Evolutionary conservation across 2,888 invertebrate species (phyloP).

Genomic region (Iselma pallidipennis): DNA sequence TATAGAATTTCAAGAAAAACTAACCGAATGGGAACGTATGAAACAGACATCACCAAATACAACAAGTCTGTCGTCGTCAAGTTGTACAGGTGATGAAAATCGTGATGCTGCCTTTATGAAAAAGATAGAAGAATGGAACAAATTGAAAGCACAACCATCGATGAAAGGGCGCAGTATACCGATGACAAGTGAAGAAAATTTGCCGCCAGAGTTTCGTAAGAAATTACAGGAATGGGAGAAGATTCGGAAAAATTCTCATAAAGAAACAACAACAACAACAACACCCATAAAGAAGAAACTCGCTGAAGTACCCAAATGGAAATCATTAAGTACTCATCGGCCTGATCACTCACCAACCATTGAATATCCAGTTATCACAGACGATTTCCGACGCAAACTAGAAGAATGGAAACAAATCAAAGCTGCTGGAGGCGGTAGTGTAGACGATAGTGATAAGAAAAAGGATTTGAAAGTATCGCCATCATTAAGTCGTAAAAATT

Average conservation of each 20-base stretch:
- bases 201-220: slow-evolving; percentile 79
- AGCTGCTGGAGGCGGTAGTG: slow-evolving; percentile 52
- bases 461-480: slow-evolving; percentile 47
- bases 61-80: slow-evolving; percentile 33
- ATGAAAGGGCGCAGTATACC: slow-evolving; percentile 35
- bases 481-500: slow-evolving; percentile 49
- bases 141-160: slow-evolving; percentile 50
- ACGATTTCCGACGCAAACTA: slow-evolving; percentile 82
- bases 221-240: slow-evolving; percentile 88
- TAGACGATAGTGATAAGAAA: slow-evolving; percentile 31
- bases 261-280: slow-evolving; percentile 32
- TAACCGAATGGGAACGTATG: slow-evolving; percentile 60
- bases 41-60: slow-evolving; percentile 42
- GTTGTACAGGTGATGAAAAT: slow-evolving; percentile 41
- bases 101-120: slow-evolving; percentile 54
- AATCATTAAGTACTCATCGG: slow-evolving; percentile 53
- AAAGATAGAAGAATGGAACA: slow-evolving; percentile 61
- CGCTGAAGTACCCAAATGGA: slow-evolving; percentile 67
- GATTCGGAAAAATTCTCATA: slow-evolving; percentile 60
- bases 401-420: slow-evolving; percentile 86
- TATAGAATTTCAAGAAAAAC: slow-evolving; percentile 74
- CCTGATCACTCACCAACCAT: slow-evolving; percentile 51
- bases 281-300: slow-evolving; percentile 53
- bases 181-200: slow-evolving; percentile 65
- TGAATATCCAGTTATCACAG: slow-evolving; percentile 71